Conservation (phyloP, 2,797 vertebrate genomes). For the Distichodus sexfasciatus region DNA sequence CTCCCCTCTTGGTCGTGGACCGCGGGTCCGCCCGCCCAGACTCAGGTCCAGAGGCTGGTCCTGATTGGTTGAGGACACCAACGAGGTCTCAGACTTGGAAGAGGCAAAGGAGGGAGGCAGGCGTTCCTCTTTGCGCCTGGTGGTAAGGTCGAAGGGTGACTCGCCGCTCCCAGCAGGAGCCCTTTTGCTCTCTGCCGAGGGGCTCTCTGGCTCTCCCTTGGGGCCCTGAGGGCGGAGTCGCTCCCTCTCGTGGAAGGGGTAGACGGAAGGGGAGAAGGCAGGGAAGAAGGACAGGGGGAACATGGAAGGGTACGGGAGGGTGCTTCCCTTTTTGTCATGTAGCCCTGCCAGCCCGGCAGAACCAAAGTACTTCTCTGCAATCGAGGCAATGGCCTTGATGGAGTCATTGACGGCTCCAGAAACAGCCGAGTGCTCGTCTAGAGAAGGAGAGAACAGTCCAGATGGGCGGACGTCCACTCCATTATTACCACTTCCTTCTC, state of each 20-base stretch:
- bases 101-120: slow-evolving; percentile 69
- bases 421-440: slow-evolving; percentile 95
- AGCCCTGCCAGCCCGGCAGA: slow-evolving; percentile 94
- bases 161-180: slow-evolving; percentile 82
- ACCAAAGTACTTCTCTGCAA: slow-evolving; percentile 99
- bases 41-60: slow-evolving; percentile 97
- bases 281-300: slow-evolving; percentile 98
- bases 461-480: slow-evolving; percentile 89
- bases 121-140: slow-evolving; percentile 92
- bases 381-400: slow-evolving; percentile 99
- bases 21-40: slow-evolving; percentile 86
- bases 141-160: slow-evolving; percentile 97
- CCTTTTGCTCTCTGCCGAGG: slow-evolving; percentile 85
- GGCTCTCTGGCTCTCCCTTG: slow-evolving; percentile 88
- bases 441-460: slow-evolving; percentile 85
- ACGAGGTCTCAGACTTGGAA: slow-evolving; percentile 77
- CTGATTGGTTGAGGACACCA: slow-evolving; percentile 71
- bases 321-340: slow-evolving; percentile 95
- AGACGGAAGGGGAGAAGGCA: slow-evolving; percentile 96
- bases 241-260: slow-evolving; percentile 94
- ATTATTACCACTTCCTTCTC: slow-evolving; percentile 78
- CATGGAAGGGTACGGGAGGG: slow-evolving; percentile 96
- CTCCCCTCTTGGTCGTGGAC: slow-evolving; percentile 71
- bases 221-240: slow-evolving; percentile 79
- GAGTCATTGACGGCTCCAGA: slow-evolving; percentile 99